Evolutionary conservation across 2,888 invertebrate species (phyloP), one percentile per base, ranked within the genome.

Genomic region (Tiliacea citrago): DNA sequence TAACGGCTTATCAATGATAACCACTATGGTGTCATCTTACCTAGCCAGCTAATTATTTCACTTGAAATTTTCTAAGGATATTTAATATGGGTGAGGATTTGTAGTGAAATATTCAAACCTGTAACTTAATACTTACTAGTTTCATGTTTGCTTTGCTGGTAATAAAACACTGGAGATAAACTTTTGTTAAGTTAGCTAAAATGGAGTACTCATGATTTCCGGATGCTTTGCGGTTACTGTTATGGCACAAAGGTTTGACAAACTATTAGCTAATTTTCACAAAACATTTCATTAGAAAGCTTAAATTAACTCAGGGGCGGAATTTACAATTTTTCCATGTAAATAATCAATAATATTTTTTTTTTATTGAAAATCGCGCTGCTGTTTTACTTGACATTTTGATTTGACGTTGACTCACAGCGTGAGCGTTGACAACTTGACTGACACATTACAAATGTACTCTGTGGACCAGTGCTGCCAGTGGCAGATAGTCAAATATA

Each of bases 101-200:
- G 9, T 62, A 55, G 6, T 7, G 12, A 29, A 45, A 66, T 12
- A 29, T 18, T 39, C 0, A 18, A 12, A 24, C 5, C 12, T 49
- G 9, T 57, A 29, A 51, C 2, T 51, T 51, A n/a, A 61, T 58
- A 73, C 73, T 82, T 69, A 82, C 78, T 13, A 13, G 49, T 39
- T 73, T 55, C 73, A 82, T 82, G 49, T 62, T 65, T 63, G 53
- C 60, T 62, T 65, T 63, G 53, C 60, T 49, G 35, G 8, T n/a
- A 58, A 24, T n/a, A 47, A 21, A n/a, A 42, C 13, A 58, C 49
- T 9, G 0, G 13, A 24, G 3, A 49, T 7, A 21, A 58, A 29
- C n/a, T 21, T 75, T 35, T 35, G 16, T 12, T 61, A 35, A 6
- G 12, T 61, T 51, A 47, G 6, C 47, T 12, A 18, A 57, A 49